Evolutionary conservation across 2,888 invertebrate genomes (phyloP), one percentile per base, ranked within the genome.

Genomic region (Chalcis sispes): DNA sequence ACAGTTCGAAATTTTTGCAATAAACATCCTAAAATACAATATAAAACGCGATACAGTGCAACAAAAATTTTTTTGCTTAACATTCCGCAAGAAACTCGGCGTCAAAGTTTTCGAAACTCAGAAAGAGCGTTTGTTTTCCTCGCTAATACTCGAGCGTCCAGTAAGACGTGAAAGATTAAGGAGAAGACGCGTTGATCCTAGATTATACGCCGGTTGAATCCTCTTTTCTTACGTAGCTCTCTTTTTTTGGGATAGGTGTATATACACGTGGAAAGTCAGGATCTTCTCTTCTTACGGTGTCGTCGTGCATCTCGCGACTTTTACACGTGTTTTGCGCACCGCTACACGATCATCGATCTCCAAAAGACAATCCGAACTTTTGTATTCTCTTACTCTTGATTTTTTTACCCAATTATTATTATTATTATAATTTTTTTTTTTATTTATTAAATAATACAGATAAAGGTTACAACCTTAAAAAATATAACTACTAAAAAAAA

Each of bases 141-240:
- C 42, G 8, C 18, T 23, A 54, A 70, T 23, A 75, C 79, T 80
- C 65, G 66, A 74, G 69, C 83, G 84, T 83, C 84, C 84, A 77
- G 81, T 77, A 81, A 79, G 81, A 81, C 79, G 79, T 58, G 62
- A 67, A 67, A 79, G 80, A 78, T 76, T 74, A 77, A 66, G 56
- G 40, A 66, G 75, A 66, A 78, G 83, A 82, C 84, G 83, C 84
- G 84, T 85, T 85, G 84, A 87, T 83, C 84, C 82, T 82, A 86
- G 86, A 87, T 88, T 87, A 86, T 82, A 82, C 83, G 83, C 80
- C 82, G 80, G 80, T 81, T 72, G 82, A 85, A 87, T 88, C 87
- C 85, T 86, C 86, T 85, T 86, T 87, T 81, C 84, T 82, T 80
- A 77, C 80, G 80, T 80, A 78, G 69, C 46, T 72, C 81, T 80